Base-by-base conservation (phyloP, 2,888 invertebrate genomes). In the Nematopogon swammerdamellus region DNA sequence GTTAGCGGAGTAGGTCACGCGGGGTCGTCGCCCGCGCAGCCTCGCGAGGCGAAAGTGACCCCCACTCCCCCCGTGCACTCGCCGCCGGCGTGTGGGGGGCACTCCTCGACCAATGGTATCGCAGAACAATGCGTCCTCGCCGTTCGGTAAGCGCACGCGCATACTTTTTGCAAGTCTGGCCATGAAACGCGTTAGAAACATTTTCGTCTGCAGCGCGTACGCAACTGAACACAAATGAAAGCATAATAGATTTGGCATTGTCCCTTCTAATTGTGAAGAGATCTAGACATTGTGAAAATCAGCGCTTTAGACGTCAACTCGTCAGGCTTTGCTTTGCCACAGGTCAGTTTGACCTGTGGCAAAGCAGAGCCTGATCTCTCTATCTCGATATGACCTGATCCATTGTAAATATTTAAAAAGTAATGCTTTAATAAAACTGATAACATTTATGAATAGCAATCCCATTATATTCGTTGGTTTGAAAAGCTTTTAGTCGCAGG, bases 1-100 rank as follows among this genome's bases (percentile, higher is more conserved):
- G 79, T 77, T 72, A 79, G 65, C 73, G 71, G 77, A 79, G 79
- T 74, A 79, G 77, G 76, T 59, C 77, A 73, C 54, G 59, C 63
- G 69, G 74, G 77, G 74, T 77, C 77, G 75, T 65, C 72, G 76
- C 64, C 73, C 77, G 77, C 76, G 76, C 76, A 77, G 74, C 77
- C 77, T 77, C 76, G 77, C 62, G 60, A 62, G 65, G 77, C 72
- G 76, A 77, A 76, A 77, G 77, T 77, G 74, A 64, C 69, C 71
- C 72, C 68, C 70, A 64, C 60, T 19, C 19, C 30, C 48, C 42
- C 46, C 20, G 43, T 36, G 45, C 48, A 43, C 46, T 42, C 20
- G 20, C 49, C 46, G 49, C 19, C 25, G 45, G 43, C 29, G 51
- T 46, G 51, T 48, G 43, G 61, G 54, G 52, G 63, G 61, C 63